A percentile compares a stretch with the other conserved stretches of the same genome.
Conservation (phyloP, 2,113 vertebrate species). For the Plotosus lineatus region DNA sequence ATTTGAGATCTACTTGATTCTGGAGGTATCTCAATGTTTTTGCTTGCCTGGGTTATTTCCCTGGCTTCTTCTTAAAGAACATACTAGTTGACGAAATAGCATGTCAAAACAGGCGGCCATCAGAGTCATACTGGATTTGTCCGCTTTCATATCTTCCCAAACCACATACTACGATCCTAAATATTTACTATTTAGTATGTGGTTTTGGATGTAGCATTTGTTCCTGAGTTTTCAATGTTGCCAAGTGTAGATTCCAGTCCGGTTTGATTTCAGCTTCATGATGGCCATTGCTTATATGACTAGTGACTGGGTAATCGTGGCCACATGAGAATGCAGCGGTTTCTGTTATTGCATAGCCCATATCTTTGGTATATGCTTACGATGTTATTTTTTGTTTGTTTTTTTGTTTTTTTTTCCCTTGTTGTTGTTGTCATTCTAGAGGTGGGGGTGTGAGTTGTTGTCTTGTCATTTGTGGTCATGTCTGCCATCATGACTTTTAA, state of each 20-base stretch:
- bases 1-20: not conserved
- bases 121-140: not conserved
- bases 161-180: not conserved
- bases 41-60: not conserved
- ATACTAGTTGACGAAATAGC: not conserved
- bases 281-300: not conserved
- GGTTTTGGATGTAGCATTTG: not conserved
- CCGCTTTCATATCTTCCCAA: not conserved
- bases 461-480: no score
- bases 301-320: not conserved
- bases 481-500: not conserved
- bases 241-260: not conserved
- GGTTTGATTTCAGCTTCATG: not conserved
- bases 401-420: no score
- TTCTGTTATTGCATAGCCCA: not conserved
- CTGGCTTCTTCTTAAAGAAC: not conserved
- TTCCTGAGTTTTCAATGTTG: not conserved
- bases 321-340: conserved; percentile 12
- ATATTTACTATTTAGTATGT: conserved; percentile 4
- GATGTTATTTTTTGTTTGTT: no score
- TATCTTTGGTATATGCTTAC: not conserved
- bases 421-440: no score
- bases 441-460: no score
- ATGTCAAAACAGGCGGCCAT: not conserved
- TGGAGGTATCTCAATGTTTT: not conserved